These are phyloP conservation scores for Mythimna vitellina DNA, from an alignment of 2,888 invertebrate genomes.

Conservation along the genomic window DNA sequence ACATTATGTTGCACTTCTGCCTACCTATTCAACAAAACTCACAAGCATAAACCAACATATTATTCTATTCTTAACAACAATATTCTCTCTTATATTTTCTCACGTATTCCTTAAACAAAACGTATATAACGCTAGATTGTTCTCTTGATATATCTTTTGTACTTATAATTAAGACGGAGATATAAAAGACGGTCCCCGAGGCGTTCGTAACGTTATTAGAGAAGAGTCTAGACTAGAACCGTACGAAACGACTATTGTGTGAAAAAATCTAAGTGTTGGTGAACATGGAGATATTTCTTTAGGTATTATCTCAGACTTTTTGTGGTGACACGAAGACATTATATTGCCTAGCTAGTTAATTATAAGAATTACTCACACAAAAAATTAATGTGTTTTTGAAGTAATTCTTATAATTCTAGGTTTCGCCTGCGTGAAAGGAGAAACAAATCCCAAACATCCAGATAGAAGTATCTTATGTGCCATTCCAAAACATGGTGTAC, in stretches of 20 bases:
- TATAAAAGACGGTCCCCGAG: slow-evolving; percentile 40
- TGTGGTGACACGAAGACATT: too few species aligned
- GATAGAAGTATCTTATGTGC: too few species aligned
- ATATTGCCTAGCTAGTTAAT: too few species aligned
- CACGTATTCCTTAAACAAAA: slow-evolving; percentile 31
- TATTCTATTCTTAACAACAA: not conserved
- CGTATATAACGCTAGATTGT: slow-evolving; percentile 20
- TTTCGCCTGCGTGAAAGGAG: too few species aligned
- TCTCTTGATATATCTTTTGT: slow-evolving; percentile 44
- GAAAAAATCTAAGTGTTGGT: slow-evolving; percentile 7
- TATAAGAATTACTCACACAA: too few species aligned
- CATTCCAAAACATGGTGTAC: too few species aligned
- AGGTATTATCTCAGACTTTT: not conserved
- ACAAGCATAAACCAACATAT: not conserved
- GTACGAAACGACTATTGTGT: slow-evolving; percentile 16
- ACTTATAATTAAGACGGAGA: slow-evolving; percentile 42
- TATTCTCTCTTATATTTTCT: slow-evolving; percentile 28
- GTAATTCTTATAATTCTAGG: too few species aligned
- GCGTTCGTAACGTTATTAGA: slow-evolving; percentile 43
- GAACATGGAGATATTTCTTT: not conserved
- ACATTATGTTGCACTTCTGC: too few species aligned
- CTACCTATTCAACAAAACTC: not conserved
- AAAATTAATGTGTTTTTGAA: too few species aligned
- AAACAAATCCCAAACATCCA: too few species aligned
- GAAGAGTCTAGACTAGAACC: slow-evolving; percentile 41